A percentile compares a stretch with the other conserved stretches of the same genome.
Conservation (phyloP, 1,140 invertebrate species). For the Saccostrea cuccullata region DNA sequence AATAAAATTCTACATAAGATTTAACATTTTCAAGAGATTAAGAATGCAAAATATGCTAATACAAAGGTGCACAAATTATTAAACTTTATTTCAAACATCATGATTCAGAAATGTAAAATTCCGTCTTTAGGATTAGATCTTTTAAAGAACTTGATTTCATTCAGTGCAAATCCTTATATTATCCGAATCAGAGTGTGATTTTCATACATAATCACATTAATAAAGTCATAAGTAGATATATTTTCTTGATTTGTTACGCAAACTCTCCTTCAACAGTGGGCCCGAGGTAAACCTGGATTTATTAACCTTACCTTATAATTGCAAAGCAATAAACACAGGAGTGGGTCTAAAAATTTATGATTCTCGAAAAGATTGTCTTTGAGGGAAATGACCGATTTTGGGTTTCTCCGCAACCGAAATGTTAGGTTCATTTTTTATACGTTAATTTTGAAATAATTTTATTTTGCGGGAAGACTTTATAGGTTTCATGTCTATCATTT, state of each 20-base stretch:
- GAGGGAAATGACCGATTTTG: too few species aligned
- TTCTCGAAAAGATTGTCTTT: too few species aligned
- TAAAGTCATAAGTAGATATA: background rate
- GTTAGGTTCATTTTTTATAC: too few species aligned
- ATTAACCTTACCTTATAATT: background rate
- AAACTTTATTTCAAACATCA: background rate
- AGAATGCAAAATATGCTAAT: too few species aligned
- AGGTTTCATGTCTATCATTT: too few species aligned
- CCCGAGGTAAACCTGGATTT: background rate
- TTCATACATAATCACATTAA: slow-evolving; percentile 22
- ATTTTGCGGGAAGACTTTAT: too few species aligned
- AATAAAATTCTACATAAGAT: too few species aligned
- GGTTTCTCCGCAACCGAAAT: too few species aligned
- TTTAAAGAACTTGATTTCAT: background rate
- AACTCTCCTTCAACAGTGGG: background rate
- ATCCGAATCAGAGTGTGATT: background rate
- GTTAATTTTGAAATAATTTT: too few species aligned
- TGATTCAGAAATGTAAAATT: background rate
- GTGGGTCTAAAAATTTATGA: background rate
- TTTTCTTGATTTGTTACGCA: slow-evolving; percentile 11
- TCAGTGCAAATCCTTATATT: background rate
- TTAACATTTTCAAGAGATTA: too few species aligned
- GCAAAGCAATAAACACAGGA: background rate
- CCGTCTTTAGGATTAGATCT: background rate
- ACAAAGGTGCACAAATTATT: too few species aligned